Evolutionary conservation across 2,113 vertebrate species (phyloP), one percentile per base, ranked within the genome.

Genomic region (Antennarius striatus): DNA sequence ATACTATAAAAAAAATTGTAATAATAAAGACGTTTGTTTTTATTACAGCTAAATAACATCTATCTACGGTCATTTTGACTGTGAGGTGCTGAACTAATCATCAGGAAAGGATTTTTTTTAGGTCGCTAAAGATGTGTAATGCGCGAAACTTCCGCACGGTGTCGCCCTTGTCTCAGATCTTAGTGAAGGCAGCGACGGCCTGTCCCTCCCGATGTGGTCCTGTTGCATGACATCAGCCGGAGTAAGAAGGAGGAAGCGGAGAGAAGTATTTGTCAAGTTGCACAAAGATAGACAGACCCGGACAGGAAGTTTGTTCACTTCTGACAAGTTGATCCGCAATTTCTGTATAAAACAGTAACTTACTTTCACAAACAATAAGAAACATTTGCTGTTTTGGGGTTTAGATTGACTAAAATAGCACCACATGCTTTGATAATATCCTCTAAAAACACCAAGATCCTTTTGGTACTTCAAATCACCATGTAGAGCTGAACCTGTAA

Each of bases 151-250:
- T 75, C 85, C 89, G 70, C 86, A 67, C 13, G 85, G 43, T 70
- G 88, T 29, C 85, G 79, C 70, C 52, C 8, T 32, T 5, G 52
- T 42, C 22, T 64, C 42, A 55, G 29, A 68, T 54, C 75, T 50
- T 53, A 58, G 22, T 32, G 6, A 16, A 10, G 54, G 69, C 71
- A 73, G 68, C 5, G 0, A 16, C 40, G 30, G 36, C 60, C 69
- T 39, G 58, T 76, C 73, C 81, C 76, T 79, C 73, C 74, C 71
- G 47, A 55, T 3, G 51, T 48, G 62, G 54, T 68, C 61, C 77
- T 66, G 71, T 43, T 71, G 59, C 39, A 62, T 92, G 83, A 92
- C 85, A 86, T 88, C 86, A 88, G 55, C 71, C 39, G 3, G 43
- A 78, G 77, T 52, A 70, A 64, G 55, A 72, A 79, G 71, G 36